A percentile compares a stretch with the other conserved stretches of the same genome.
These are phyloP conservation scores for Clarias pachynema DNA, from an alignment of 2,797 vertebrate species.

Conservation along the genomic window DNA sequence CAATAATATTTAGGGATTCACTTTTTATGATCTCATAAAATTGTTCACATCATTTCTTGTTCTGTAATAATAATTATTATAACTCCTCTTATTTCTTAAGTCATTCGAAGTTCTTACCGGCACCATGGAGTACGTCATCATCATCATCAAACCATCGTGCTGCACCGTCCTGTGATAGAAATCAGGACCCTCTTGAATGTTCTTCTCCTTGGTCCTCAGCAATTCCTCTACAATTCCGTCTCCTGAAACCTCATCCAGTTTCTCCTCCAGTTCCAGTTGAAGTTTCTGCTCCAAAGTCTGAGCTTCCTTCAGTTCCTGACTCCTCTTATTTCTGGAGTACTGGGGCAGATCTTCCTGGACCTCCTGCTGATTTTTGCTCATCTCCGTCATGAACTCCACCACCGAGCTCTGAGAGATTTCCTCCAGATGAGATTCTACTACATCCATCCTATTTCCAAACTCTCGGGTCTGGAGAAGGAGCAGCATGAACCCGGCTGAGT, in stretches of 20 bases:
- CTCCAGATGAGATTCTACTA: constrained; percentile 67
- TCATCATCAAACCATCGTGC: constrained; percentile 85
- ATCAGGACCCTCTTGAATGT: constrained; percentile 56
- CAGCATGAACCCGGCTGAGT: constrained; percentile 82
- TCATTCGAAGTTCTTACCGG: constrained; percentile 79
- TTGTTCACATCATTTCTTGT: background rate
- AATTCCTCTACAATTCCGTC: constrained; percentile 61
- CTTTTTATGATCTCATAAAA: background rate
- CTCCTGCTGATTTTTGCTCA: constrained; percentile 65
- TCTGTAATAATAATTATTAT: background rate
- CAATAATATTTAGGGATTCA: background rate
- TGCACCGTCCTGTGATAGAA: constrained; percentile 71
- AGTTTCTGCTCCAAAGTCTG: constrained; percentile 55
- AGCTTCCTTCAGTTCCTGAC: constrained; percentile 58
- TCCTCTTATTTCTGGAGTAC: constrained; percentile 80
- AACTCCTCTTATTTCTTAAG: background rate
- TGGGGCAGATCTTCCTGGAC: constrained; percentile 60
- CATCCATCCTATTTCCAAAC: constrained; percentile 72
- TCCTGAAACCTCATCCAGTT: constrained; percentile 63
- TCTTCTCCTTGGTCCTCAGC: constrained; percentile 59
- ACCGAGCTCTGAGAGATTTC: constrained; percentile 71
- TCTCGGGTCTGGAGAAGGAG: constrained; percentile 84
- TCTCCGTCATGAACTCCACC: constrained; percentile 75
- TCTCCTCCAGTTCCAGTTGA: constrained; percentile 34
- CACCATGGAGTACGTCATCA: constrained; percentile 98